Evolutionary conservation across 2,797 vertebrate genomes (phyloP).

Genomic region (Sebastes jordani): DNA sequence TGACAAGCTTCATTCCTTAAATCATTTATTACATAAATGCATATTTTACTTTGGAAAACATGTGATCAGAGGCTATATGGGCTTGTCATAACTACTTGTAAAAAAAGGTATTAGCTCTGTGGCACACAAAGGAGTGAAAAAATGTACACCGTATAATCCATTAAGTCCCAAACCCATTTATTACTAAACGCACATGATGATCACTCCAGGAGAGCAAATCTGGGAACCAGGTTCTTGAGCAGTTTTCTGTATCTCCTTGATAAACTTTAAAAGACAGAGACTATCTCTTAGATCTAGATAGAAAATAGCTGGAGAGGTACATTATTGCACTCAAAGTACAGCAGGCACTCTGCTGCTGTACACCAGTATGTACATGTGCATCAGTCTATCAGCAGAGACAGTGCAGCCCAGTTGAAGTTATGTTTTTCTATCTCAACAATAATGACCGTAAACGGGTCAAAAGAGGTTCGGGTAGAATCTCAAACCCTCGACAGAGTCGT

Average conservation of each 20-base stretch:
- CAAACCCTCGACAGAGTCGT: slow-evolving; percentile 97
- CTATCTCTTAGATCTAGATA: background rate
- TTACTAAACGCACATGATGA: background rate
- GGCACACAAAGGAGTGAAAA: background rate
- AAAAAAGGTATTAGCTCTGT: background rate
- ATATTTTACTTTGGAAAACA: background rate
- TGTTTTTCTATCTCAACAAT: background rate
- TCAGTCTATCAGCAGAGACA: background rate
- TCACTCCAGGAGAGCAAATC: background rate
- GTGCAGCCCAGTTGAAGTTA: background rate
- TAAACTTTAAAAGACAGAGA: background rate
- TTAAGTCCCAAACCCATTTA: slow-evolving; percentile 4
- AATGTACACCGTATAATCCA: background rate
- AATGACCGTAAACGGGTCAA: slow-evolving; percentile 69
- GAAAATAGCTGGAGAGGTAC: background rate
- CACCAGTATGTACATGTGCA: background rate
- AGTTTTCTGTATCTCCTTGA: background rate
- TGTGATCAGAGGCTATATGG: background rate
- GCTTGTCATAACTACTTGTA: background rate
- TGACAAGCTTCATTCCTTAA: background rate
- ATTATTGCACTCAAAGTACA: background rate
- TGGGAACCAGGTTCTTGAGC: background rate
- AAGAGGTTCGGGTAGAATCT: slow-evolving; percentile 97
- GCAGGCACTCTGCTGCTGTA: background rate
- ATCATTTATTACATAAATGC: slow-evolving; percentile 32